A percentile compares a stretch with the other conserved stretches of the same genome.
Conservation (phyloP, 2,113 vertebrate species). For the Vidua macroura region DNA sequence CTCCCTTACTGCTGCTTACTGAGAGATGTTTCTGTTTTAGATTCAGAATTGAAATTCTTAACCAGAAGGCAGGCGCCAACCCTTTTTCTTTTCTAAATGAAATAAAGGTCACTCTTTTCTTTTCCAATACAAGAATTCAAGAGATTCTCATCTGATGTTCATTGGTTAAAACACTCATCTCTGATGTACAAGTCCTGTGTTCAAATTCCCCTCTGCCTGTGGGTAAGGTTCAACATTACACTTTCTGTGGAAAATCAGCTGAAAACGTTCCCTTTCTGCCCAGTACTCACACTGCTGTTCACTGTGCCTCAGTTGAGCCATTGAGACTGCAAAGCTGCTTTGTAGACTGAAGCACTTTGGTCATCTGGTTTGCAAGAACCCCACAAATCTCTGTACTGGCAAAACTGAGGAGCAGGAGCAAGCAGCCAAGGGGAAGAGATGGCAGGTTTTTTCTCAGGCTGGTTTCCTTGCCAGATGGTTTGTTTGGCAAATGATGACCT, state of each 20-base stretch:
- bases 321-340: not conserved
- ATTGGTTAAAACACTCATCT: not conserved
- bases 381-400: not conserved
- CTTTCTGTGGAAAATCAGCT: not conserved
- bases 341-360: not conserved
- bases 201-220: not conserved
- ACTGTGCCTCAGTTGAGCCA: not conserved
- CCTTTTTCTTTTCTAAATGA: not conserved
- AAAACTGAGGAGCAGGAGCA: not conserved
- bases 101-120: not conserved
- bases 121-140: not conserved
- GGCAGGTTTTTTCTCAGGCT: not conserved
- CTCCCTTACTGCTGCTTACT: not conserved
- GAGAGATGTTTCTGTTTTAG: not conserved
- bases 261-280: not conserved
- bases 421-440: not conserved
- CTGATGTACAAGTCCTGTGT: not conserved
- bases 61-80: not conserved
- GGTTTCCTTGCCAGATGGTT: not conserved
- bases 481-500: not conserved
- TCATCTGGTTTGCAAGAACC: not conserved
- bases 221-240: not conserved
- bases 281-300: not conserved
- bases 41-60: constrained; percentile 15
- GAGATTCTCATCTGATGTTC: not conserved